These are phyloP conservation scores for Anser brachyrhynchus DNA, from an alignment of 2,113 vertebrate species.

Conservation along the genomic window DNA sequence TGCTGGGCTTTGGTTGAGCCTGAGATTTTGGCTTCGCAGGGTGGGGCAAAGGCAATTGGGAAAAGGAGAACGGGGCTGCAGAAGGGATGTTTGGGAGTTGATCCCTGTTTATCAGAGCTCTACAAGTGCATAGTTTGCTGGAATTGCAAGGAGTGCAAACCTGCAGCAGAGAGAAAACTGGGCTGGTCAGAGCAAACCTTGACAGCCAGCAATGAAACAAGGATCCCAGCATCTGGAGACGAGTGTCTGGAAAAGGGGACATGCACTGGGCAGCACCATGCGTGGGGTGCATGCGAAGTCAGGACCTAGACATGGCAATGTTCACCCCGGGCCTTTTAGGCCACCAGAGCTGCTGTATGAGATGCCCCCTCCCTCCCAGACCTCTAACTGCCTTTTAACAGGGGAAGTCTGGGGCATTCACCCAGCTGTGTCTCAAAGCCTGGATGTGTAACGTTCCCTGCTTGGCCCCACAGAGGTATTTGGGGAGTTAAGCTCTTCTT, in stretches of 20 bases:
- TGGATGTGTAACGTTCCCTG: not conserved
- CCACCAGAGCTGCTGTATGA: not conserved
- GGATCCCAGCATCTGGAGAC: not conserved
- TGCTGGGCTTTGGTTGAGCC: not conserved
- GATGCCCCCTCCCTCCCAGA: not conserved
- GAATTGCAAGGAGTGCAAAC: not conserved
- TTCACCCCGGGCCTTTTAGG: not conserved
- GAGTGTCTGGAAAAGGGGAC: not conserved
- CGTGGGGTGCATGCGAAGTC: rapidly evolving
- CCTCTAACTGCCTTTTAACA: not conserved
- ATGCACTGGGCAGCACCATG: rapidly evolving
- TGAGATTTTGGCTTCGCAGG: not conserved
- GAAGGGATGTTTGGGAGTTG: not conserved
- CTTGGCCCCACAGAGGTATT: not conserved
- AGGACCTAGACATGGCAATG: not conserved
- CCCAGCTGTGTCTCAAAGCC: not conserved
- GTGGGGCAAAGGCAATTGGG: not conserved
- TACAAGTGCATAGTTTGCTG: not conserved
- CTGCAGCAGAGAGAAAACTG: not conserved
- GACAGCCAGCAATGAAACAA: not conserved
- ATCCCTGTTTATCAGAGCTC: not conserved
- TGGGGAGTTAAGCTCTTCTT: not conserved
- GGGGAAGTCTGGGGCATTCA: not conserved
- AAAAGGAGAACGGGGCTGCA: not conserved
- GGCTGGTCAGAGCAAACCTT: not conserved